A percentile compares a stretch with the other conserved stretches of the same genome.
phyloP scores from a whole-genome alignment of 2,888 invertebrate species.

The Calameuta idolon region DNA sequence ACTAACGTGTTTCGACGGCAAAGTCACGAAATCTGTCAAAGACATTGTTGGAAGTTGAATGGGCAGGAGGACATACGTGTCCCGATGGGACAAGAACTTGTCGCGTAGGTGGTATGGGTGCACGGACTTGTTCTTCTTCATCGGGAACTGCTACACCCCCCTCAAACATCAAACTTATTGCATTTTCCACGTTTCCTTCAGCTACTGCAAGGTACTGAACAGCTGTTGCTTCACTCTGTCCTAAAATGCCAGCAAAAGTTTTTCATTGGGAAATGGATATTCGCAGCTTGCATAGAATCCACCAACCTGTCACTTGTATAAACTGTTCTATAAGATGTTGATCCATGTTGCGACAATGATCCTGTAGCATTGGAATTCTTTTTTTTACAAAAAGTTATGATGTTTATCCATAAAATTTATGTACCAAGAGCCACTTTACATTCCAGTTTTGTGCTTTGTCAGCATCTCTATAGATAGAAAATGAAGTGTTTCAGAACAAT shows the following conservation, averaged over 20 bases:
- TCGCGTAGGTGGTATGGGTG: slow-evolving; percentile 61
- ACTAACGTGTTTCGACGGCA: slow-evolving; percentile 62
- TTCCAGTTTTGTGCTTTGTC: too few species aligned
- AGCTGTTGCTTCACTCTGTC: slow-evolving; percentile 58
- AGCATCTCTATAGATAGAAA: too few species aligned
- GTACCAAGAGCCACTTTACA: too few species aligned
- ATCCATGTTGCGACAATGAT: slow-evolving; percentile 45
- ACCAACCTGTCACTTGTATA: slow-evolving; percentile 62
- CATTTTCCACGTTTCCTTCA: slow-evolving; percentile 61
- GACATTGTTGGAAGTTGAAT: slow-evolving; percentile 52
- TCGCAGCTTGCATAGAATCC: not conserved
- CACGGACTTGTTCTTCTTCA: slow-evolving; percentile 47
- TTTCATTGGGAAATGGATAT: not conserved
- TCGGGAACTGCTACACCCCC: slow-evolving; percentile 34
- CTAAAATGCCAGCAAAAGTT: slow-evolving; percentile 30
- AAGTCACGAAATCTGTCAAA: slow-evolving; percentile 64
- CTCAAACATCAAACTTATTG: slow-evolving; percentile 61
- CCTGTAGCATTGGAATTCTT: too few species aligned
- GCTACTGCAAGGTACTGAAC: slow-evolving; percentile 56
- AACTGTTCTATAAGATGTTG: slow-evolving; percentile 59
- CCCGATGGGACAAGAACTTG: slow-evolving; percentile 61
- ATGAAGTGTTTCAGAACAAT: too few species aligned
- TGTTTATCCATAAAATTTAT: too few species aligned
- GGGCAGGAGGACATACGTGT: slow-evolving; percentile 54
- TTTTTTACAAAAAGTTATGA: too few species aligned